These are phyloP conservation scores for Lophura nycthemera DNA, from an alignment of 2,113 vertebrate species.

Conservation along the genomic window DNA sequence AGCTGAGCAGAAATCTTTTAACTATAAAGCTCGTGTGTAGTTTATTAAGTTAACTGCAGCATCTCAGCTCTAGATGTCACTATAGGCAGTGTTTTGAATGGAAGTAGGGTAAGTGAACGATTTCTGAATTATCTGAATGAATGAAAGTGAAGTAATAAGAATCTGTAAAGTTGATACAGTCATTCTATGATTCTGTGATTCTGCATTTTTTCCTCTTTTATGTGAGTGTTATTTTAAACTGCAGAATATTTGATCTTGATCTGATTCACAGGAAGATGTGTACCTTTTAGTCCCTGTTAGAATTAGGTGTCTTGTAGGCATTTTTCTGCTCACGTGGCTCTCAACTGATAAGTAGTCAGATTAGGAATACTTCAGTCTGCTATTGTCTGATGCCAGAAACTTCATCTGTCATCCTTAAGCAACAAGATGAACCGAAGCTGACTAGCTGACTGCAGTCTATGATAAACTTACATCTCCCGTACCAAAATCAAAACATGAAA, in stretches of 20 bases:
- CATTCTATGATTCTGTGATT: no score
- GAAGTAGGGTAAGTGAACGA: neutral
- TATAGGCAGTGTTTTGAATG: constrained; percentile 33
- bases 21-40: neutral
- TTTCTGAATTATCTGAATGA: neutral
- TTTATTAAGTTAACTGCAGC: neutral
- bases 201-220: neutral
- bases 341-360: neutral
- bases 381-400: neutral
- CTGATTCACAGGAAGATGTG: neutral
- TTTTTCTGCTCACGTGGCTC: neutral
- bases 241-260: neutral
- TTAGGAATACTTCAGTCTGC: neutral
- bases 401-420: neutral
- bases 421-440: neutral
- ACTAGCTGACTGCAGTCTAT: neutral
- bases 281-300: neutral
- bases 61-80: constrained; percentile 63
- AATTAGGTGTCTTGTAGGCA: neutral
- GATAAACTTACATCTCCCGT: neutral
- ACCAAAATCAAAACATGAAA: neutral
- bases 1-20: neutral
- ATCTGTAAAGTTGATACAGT: neutral
- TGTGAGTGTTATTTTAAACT: neutral
- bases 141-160: neutral